These are phyloP conservation scores for Philonicus albiceps DNA, from an alignment of 2,888 invertebrate genomes.

Conservation along the genomic window DNA sequence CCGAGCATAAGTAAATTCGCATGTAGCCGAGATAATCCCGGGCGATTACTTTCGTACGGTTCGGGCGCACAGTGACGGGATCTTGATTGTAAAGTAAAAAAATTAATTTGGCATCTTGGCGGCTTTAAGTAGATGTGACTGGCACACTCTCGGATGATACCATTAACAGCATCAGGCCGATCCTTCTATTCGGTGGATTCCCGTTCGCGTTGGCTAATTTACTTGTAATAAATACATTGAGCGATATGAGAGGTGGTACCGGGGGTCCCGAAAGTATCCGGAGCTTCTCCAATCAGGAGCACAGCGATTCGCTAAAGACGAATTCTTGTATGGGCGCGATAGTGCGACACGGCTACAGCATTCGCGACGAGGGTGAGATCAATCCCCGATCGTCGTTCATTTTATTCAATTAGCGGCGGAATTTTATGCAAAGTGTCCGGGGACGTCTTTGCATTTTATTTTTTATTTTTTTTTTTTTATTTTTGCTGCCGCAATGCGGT, in stretches of 20 bases:
- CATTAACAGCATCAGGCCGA: neutral
- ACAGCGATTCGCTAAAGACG: constrained; percentile 35
- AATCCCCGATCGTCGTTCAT: constrained; percentile 52
- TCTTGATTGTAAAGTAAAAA: constrained; percentile 39
- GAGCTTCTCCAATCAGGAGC: constrained; percentile 2
- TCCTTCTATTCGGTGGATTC: constrained; percentile 2
- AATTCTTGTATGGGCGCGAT: constrained; percentile 37
- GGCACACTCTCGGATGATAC: constrained; percentile 33
- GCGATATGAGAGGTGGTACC: constrained; percentile 50
- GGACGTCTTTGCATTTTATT: neutral
- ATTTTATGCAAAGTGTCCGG: constrained; percentile 53
- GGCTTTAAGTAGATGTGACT: constrained; percentile 16
- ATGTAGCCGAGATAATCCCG: constrained; percentile 47
- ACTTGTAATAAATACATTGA: constrained; percentile 52
- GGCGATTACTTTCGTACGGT: constrained; percentile 40
- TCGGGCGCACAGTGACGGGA: constrained; percentile 50
- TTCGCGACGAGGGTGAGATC: constrained; percentile 42
- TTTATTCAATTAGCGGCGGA: constrained; percentile 55
- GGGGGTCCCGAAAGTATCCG: neutral
- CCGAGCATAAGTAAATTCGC: constrained; percentile 51
- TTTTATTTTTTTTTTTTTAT: neutral
- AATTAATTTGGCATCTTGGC: constrained; percentile 30
- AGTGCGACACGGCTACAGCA: neutral
- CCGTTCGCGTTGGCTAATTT: constrained; percentile 50
- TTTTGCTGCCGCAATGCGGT: neutral